phyloP scores from a whole-genome alignment of 2,113 vertebrate species.

The Nibea coibor region DNA sequence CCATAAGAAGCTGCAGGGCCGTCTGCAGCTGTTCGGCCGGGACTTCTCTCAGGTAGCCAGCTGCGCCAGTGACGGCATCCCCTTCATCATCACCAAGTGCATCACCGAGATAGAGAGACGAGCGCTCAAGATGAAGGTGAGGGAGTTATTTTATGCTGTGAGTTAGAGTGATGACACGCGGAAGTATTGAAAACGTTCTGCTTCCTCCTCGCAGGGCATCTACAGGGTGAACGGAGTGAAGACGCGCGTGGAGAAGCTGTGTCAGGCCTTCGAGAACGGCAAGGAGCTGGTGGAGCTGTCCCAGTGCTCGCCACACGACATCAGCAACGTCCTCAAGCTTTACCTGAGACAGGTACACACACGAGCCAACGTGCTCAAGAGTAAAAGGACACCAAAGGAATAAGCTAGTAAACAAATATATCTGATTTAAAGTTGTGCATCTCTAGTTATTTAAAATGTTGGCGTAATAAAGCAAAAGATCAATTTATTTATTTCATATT shows the following conservation, averaged over 20 bases:
- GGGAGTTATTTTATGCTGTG: rapidly evolving
- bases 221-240: slow-evolving; percentile 97
- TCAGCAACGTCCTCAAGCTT: slow-evolving; percentile 97
- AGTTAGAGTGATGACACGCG: background rate
- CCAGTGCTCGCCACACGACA: slow-evolving; percentile 93
- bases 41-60: slow-evolving; percentile 86
- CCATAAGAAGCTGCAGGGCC: slow-evolving; percentile 95
- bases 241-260: slow-evolving; percentile 96
- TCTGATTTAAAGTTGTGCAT: too few relatives aligned
- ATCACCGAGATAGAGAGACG: slow-evolving; percentile 92
- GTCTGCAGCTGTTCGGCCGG: slow-evolving; percentile 93
- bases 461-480: too few relatives aligned
- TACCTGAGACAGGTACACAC: slow-evolving; percentile 93
- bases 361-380: background rate
- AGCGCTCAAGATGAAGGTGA: slow-evolving; percentile 93
- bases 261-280: slow-evolving; percentile 96
- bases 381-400: background rate
- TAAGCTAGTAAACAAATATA: too few relatives aligned
- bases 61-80: slow-evolving; percentile 86
- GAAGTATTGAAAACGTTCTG: background rate
- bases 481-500: too few relatives aligned
- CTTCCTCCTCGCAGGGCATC: slow-evolving; percentile 87
- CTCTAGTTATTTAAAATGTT: too few relatives aligned
- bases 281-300: slow-evolving; percentile 96
- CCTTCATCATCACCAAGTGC: slow-evolving; percentile 94